These are phyloP conservation scores for Thecocarcelia acutangulata DNA, from an alignment of 2,888 invertebrate genomes.

Conservation along the genomic window DNA sequence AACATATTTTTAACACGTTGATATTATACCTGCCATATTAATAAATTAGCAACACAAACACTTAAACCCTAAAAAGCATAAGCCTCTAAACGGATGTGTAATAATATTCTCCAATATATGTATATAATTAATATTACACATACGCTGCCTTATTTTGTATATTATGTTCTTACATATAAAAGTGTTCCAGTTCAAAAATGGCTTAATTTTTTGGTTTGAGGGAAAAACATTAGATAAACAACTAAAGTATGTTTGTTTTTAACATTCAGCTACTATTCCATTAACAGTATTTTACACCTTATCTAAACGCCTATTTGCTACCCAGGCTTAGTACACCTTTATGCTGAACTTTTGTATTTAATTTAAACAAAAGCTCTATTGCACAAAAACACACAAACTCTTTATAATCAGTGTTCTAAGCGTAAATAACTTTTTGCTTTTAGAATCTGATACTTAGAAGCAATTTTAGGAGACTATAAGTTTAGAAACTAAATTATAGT, in stretches of 20 bases:
- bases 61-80: too few relatives aligned
- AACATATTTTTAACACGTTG: too few relatives aligned
- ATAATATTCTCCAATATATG: neutral
- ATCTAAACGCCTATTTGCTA: slow-evolving; percentile 55
- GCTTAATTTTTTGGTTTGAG: neutral
- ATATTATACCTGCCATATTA: too few relatives aligned
- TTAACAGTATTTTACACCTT: slow-evolving; percentile 58
- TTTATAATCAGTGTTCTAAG: neutral
- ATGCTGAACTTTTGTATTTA: slow-evolving; percentile 42
- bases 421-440: neutral
- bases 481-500: neutral
- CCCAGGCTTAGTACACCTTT: slow-evolving; percentile 59
- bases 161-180: neutral
- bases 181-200: neutral
- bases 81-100: slow-evolving; percentile 27
- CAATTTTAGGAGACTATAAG: slow-evolving; percentile 7
- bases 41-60: too few relatives aligned
- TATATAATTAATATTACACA: slow-evolving; percentile 33
- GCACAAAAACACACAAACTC: neutral
- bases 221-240: neutral
- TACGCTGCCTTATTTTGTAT: slow-evolving; percentile 11
- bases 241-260: slow-evolving; percentile 7
- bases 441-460: slow-evolving; percentile 3
- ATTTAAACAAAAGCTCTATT: slow-evolving; percentile 6
- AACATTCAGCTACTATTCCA: slow-evolving; percentile 28